A percentile compares a stretch with the other conserved stretches of the same genome.
Evolutionary conservation across 2,888 invertebrate species (phyloP).

Genomic region (Sphaerophoria taeniata): DNA sequence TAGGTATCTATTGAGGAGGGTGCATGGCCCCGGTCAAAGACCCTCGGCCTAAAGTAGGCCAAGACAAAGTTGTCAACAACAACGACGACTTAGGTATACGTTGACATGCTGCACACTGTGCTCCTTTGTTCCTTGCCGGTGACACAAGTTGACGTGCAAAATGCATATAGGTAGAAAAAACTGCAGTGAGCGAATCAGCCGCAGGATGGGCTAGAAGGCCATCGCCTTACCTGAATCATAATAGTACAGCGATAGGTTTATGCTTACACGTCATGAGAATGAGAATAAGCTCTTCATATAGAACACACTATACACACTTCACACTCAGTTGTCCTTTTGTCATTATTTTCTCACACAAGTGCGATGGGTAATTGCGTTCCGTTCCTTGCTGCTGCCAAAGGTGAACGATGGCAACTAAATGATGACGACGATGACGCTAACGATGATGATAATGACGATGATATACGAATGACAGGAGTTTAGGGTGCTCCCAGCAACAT

Average conservation of each 20-base stretch:
- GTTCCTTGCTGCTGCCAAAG: slow-evolving; percentile 33
- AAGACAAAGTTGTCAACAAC: slow-evolving; percentile 52
- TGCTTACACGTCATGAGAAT: background rate
- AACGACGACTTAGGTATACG: slow-evolving; percentile 39
- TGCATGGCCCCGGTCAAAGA: slow-evolving; percentile 69
- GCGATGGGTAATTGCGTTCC: slow-evolving; percentile 68
- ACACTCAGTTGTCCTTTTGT: slow-evolving; percentile 71
- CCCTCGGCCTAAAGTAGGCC: slow-evolving; percentile 68
- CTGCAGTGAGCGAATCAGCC: slow-evolving; percentile 6
- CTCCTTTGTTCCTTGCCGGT: slow-evolving; percentile 61
- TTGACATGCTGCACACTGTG: slow-evolving; percentile 59
- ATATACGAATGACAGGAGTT: slow-evolving; percentile 52
- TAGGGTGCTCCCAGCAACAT: slow-evolving; percentile 29
- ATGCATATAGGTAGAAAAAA: slow-evolving; percentile 26
- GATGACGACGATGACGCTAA: slow-evolving; percentile 35
- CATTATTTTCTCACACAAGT: slow-evolving; percentile 69
- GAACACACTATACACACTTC: too few relatives aligned
- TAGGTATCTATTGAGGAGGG: background rate
- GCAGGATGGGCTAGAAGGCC: slow-evolving; percentile 17
- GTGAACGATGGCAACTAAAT: slow-evolving; percentile 59
- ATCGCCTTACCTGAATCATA: background rate
- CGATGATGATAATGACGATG: background rate
- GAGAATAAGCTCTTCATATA: slow-evolving; percentile 32
- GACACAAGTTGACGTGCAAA: slow-evolving; percentile 59
- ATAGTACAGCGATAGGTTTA: background rate